A percentile compares a stretch with the other conserved stretches of the same genome.
phyloP scores from a whole-genome alignment of 1,140 invertebrate genomes.

The Asbolus verrucosus region DNA sequence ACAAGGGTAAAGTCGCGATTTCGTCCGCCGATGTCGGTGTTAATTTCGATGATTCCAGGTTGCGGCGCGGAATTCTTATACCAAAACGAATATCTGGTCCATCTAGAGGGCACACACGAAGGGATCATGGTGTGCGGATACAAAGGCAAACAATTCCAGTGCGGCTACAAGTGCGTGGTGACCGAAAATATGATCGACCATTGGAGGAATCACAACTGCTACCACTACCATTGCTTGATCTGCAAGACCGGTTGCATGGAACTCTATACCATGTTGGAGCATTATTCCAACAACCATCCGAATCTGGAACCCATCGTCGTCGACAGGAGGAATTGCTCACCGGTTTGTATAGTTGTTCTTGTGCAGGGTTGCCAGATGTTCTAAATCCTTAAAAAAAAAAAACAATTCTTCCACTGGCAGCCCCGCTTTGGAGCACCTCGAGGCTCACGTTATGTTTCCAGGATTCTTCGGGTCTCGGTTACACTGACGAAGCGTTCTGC shows the following conservation, averaged over 20 bases:
- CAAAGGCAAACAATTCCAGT: neutral
- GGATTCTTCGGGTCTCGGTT: too few species aligned
- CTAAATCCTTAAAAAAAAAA: too few species aligned
- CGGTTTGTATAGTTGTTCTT: too few species aligned
- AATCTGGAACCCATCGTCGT: slow-evolving; percentile 49
- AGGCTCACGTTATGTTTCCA: too few species aligned
- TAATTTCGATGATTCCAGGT: slow-evolving; percentile 4
- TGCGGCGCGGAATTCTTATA: slow-evolving; percentile 49
- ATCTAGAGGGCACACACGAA: slow-evolving; percentile 48
- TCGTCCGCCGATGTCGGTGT: neutral
- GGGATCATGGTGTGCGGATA: slow-evolving; percentile 45
- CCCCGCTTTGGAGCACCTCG: too few species aligned
- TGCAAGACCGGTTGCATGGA: slow-evolving; percentile 48
- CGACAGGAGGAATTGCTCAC: slow-evolving; percentile 16
- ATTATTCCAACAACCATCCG: slow-evolving; percentile 51
- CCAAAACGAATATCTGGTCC: slow-evolving; percentile 49
- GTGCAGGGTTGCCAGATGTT: too few species aligned
- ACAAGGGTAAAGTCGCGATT: slow-evolving; percentile 6
- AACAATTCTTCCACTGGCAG: too few species aligned
- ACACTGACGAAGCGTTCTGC: neutral
- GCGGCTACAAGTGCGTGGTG: slow-evolving; percentile 22
- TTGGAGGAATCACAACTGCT: slow-evolving; percentile 51
- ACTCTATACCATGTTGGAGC: slow-evolving; percentile 48
- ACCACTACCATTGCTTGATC: slow-evolving; percentile 52
- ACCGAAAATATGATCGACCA: slow-evolving; percentile 44